phyloP scores from a whole-genome alignment of 2,888 invertebrate species.

The Bombylius discolor region DNA sequence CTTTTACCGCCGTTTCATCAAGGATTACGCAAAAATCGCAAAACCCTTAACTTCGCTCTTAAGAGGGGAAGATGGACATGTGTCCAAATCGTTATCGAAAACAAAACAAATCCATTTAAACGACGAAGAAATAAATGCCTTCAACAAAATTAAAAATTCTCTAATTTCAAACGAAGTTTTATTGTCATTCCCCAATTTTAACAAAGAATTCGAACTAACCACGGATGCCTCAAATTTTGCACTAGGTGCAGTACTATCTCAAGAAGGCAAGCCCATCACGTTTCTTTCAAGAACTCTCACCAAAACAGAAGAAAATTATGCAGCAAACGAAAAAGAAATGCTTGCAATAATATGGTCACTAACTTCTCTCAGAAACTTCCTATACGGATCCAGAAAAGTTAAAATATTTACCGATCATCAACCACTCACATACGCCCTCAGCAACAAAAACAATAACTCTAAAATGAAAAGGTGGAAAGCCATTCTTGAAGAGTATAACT shows the following conservation, averaged over 20 bases:
- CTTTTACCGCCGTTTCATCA: constrained; percentile 8
- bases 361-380: constrained; percentile 1
- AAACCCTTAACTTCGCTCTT: constrained; percentile 5
- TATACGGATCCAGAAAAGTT: not conserved
- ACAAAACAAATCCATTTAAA: constrained; percentile 3
- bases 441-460: constrained; percentile 12
- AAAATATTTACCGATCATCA: constrained; percentile 13
- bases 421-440: constrained; percentile 14
- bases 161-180: constrained; percentile 8
- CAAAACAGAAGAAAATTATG: constrained; percentile 19
- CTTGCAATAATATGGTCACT: constrained; percentile 3
- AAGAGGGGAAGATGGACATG: constrained; percentile 2
- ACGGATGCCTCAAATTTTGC: constrained; percentile 24
- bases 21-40: constrained; percentile 2
- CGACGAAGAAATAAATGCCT: constrained; percentile 4
- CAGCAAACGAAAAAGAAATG: constrained; percentile 23
- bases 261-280: constrained; percentile 21
- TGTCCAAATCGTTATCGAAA: constrained; percentile 1
- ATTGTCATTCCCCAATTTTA: constrained; percentile 8
- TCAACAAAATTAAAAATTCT: constrained; percentile 8
- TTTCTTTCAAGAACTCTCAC: constrained; percentile 23
- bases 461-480: constrained; percentile 13
- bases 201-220: constrained; percentile 12
- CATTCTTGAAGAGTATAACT: constrained; percentile 11
- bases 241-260: constrained; percentile 21